Conservation (phyloP, 2,113 vertebrate genomes). For the Platysternon megacephalum region DNA sequence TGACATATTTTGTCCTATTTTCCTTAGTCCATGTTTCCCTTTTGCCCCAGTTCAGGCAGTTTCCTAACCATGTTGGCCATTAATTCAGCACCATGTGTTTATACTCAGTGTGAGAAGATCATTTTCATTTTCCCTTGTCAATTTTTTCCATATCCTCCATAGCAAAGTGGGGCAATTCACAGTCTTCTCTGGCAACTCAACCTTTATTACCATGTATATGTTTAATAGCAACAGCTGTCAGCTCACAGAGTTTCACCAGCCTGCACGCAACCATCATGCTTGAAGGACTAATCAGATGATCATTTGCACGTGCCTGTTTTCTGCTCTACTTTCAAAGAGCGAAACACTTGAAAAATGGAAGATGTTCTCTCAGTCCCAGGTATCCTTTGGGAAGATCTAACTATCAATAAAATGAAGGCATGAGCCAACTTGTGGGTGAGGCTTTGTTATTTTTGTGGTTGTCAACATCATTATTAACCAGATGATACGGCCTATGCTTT, state of each 20-base stretch:
- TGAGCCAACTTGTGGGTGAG: not conserved
- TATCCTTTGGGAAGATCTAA: not conserved
- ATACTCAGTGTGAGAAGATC: not conserved
- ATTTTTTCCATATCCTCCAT: not conserved
- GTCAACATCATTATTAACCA: not conserved
- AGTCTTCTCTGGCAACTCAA: not conserved
- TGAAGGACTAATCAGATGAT: not conserved
- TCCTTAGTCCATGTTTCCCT: accelerated
- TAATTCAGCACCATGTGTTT: not conserved
- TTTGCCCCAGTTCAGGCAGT: accelerated
- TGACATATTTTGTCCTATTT: not conserved
- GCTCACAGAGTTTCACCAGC: not conserved
- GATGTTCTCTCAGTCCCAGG: not conserved
- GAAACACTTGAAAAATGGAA: not conserved
- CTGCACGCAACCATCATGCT: not conserved
- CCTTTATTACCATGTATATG: not conserved
- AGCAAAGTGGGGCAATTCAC: not conserved
- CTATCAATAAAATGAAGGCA: not conserved
- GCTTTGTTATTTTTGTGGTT: not conserved
- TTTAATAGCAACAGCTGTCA: not conserved
- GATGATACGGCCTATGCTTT: not conserved
- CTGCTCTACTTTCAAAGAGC: not conserved
- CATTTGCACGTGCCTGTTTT: not conserved
- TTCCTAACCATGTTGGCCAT: not conserved
- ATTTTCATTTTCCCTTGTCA: accelerated